Evolutionary conservation across 2,797 vertebrate species (phyloP), one percentile per base, ranked within the genome.

Genomic region (Dendrocincla tyrannina): DNA sequence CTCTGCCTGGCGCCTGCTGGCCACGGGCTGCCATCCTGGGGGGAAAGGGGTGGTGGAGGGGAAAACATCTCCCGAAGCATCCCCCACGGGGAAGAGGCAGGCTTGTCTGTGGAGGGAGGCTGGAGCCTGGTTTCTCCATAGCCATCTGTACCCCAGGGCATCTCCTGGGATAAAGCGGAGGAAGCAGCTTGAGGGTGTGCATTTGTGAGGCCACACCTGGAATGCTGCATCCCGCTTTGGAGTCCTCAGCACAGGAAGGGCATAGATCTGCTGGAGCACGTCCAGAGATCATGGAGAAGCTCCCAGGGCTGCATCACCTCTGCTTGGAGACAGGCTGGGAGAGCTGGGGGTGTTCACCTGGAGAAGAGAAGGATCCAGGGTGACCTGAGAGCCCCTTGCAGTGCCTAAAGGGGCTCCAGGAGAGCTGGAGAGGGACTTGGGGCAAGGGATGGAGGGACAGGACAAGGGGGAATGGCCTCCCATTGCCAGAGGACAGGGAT

Each of bases 51-150:
- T 5, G n/a, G 27, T 46, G 64, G n/a, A n/a, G 30, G 14, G 59
- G 23, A 70, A 24, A 39, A 4, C 7, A 0, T 15, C 27, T 20
- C 83, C 66, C 0, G 0, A 42, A 87, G 81, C 35, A 44, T 59
- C 52, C 49, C 49, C 27, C 0, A 0, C 0, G 1, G 27, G 1
- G 7, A 17, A 12, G 33, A 60, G 47, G 41, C 59, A 13, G 56
- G 19, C 5, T 8, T 6, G 25, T 19, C 42, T 66, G 41, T 9
- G 5, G 46, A n/a, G 17, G 30, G 33, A 17, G 41, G 73, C 35
- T n/a, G 58, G 49, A 55, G 76, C 13, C 35, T 16, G 59, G 13
- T 8, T 73, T 63, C 44, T 77, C n/a, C 39, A 2, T 17, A 50
- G 73, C 30, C 4, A 0, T 22, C 80, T 32, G 24, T 39, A 11